Evolutionary conservation across 2,113 vertebrate genomes (phyloP), one percentile per base, ranked within the genome.

Genomic region (Todiramphus saurophagus): DNA sequence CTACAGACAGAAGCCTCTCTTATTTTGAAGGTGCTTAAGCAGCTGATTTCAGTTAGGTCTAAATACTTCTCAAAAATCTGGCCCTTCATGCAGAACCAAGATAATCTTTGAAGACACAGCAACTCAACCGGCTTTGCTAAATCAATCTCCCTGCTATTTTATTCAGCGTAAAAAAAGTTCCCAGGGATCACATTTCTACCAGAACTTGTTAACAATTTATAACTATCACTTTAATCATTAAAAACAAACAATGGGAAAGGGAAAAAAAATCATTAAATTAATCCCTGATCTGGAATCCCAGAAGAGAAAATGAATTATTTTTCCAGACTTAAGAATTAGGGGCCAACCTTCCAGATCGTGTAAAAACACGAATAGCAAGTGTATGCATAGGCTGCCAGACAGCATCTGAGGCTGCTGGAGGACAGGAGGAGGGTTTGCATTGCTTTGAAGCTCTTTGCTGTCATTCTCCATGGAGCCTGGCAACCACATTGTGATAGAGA

Each of bases 141-240:
- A 94, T 91, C 90, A 58, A 77, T 64, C 93, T 93, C 12, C 2
- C 67, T 21, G 5, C 25, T 90, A 63, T 62, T 96, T 96, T 83
- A 80, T 64, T 84, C 90, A 72, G 75, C 0, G 2, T 10, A 23
- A 56, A 94, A 91, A 70, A 76, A 64, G 88, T 91, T 96, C 93
- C 95, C 83, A 58, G 84, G 89, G 84, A 95, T 89, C 53, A 4
- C 33, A 4, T 93, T 96, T 93, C 79, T 27, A 96, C 91, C 48
- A 85, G 79, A 97, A 93, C 92, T 94, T 94, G 96, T 97, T 96
- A 96, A 89, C 91, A 78, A 94, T 97, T 97, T 94, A 97, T 63
- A 96, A 87, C 89, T 90, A 94, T 94, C 92, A 81, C 79, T 89
- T 94, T 96, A 80, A 95, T 95, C 84, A 68, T 89, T 87, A 73